These are phyloP conservation scores for Palythoa grandis DNA, from an alignment of 92 coral and sea anemone species.

Conservation along the genomic window DNA sequence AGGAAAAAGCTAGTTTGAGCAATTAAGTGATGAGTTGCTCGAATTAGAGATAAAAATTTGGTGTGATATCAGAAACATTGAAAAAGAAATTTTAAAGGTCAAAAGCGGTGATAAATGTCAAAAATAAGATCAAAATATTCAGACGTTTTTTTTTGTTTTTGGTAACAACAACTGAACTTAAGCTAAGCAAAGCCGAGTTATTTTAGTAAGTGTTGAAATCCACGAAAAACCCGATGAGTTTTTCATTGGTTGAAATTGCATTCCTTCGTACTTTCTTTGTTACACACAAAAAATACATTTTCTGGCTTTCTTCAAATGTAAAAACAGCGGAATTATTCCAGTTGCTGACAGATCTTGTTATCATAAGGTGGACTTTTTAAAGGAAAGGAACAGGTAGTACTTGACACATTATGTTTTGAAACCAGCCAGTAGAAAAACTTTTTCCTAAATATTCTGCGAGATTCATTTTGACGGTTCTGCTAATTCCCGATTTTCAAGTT, in stretches of 20 bases:
- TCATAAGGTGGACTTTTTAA: constrained; percentile 13
- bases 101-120: no score
- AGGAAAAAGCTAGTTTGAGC: no score
- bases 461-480: not conserved
- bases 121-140: no score
- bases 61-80: no score
- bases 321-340: constrained; percentile 1
- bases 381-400: not conserved
- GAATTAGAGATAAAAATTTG: no score
- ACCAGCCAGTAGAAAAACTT: not conserved
- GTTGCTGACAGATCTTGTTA: constrained; percentile 18
- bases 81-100: no score
- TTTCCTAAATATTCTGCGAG: not conserved
- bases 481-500: not conserved
- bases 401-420: constrained; percentile 18
- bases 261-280: no score
- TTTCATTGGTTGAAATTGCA: not conserved
- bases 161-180: no score
- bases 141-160: no score
- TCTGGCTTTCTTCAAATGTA: constrained; percentile 29
- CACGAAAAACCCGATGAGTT: not conserved
- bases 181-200: no score
- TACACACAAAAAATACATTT: no score
- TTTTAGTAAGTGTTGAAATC: not conserved
- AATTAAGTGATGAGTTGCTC: no score